Evolutionary conservation across 2,888 invertebrate species (phyloP), one percentile per base, ranked within the genome.

Genomic region (Nebria brevicollis): DNA sequence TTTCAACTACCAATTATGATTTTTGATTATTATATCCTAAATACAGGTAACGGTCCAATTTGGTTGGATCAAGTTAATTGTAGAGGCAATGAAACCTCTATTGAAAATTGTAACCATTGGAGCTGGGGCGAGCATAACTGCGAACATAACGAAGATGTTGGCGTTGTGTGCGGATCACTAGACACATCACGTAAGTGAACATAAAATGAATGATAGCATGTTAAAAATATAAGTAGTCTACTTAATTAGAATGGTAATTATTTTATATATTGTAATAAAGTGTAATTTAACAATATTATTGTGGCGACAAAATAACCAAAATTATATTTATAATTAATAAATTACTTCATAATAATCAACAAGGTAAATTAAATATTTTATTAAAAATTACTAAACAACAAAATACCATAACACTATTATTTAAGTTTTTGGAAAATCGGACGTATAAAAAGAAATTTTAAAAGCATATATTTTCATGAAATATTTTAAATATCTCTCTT

Each of bases 61-160:
- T 94, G 94, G 94, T 87, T 94, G 74, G 94, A 94, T 85, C 93
- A 93, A 87, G 91, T 94, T 13, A 91, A 89, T 75, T 95, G 95
- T 85, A 86, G 86, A 8, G 95, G 95, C 8, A 93, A 93, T 83
- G 94, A 94, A 87, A 90, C 91, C 0, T 88, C 89, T 70, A 84
- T 95, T n/a, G 90, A 91, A 74, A 88, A 91, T 15, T 95, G 95
- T 86, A 89, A 89, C 15, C 93, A 93, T 85, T 91, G 91, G 88
- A 90, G 91, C 8, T 95, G 94, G 94, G 94, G 94, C 1, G 91
- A 91, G 83, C 91, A 93, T 86, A 94, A 95, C 86, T 95, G 95
- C 86, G 91, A 92, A 81, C 95, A 95, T 87, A 89, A 90, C 8
- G 95, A 95, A 87, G 95, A 95, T 86, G 94, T 93, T 0, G 92